Base-by-base conservation (phyloP, 2,113 vertebrate species). In the Cricetomys ansorgei region DNA sequence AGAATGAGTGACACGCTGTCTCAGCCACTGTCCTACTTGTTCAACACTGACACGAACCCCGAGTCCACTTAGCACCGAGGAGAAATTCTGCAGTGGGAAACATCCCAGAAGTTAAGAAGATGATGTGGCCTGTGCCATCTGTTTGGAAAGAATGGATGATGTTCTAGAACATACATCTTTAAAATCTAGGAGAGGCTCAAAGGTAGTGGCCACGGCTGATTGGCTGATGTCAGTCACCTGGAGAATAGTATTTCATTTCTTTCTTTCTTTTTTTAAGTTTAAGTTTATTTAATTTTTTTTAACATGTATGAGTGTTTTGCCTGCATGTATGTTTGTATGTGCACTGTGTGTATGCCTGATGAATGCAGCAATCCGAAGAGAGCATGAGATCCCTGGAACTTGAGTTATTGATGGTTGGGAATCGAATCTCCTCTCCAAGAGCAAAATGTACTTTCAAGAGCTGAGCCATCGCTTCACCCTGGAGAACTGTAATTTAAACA, bases 121-220 rank as follows among this genome's bases (percentile, higher is more conserved):
- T 57, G 57, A 73, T n/a, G 57, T n/a, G 59, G 73, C 29, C 40
- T 37, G 2, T 62, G 40, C 34, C 50, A 12, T 31, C 21, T 64
- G 62, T 83, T 92, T 77, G 80, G 67, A 96, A 81, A 40, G 50
- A 50, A 62, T 45, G n/a, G 48, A 53, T 57, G n/a, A n/a, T n/a
- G n/a, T 95, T 37, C 73, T n/a, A 79, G 29, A 64, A 65, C 2
- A 45, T 6, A 70, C 79, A 37, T n/a, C n/a, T 57, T 57, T 73
- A 73, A 16, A 57, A 86, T 5, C 37, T n/a, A 6, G 53, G 34
- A 65, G 13, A 43, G 4, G 83, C 34, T 70, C 62, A 70, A 62
- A 72, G 70, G 37, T 53, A 72, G 40, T 70, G 37, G 29, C 5
- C 37, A 3, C 0, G 59, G 76, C 29, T 85, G 45, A 72, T 11